A percentile compares a stretch with the other conserved stretches of the same genome.
These are phyloP conservation scores for Pollicipes pollicipes DNA, from an alignment of 1,140 invertebrate genomes.

Conservation along the genomic window DNA sequence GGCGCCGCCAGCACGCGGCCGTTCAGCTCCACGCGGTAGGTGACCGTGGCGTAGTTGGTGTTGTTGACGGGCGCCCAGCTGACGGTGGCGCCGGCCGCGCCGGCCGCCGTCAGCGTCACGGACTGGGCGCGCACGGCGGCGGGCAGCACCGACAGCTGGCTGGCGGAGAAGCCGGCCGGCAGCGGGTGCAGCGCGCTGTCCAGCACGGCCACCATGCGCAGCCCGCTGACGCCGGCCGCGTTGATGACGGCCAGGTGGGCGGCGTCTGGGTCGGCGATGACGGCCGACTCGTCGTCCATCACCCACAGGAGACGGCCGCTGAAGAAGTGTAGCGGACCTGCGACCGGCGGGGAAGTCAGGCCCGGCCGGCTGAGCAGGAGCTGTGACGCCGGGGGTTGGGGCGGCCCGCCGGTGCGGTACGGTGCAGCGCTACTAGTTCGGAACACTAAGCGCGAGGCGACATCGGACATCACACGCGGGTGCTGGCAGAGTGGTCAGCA, in stretches of 20 bases:
- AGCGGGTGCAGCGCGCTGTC: slow-evolving; percentile 44
- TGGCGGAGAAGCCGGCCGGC: slow-evolving; percentile 26
- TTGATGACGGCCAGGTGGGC: slow-evolving; percentile 53
- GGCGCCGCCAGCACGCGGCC: slow-evolving; percentile 31
- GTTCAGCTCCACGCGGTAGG: slow-evolving; percentile 59
- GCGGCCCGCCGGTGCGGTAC: too few relatives aligned
- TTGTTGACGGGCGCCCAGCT: slow-evolving; percentile 50
- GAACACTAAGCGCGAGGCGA: too few relatives aligned
- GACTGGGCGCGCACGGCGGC: slow-evolving; percentile 39
- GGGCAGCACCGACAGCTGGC: slow-evolving; percentile 41
- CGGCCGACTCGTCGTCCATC: slow-evolving; percentile 48
- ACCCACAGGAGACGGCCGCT: slow-evolving; percentile 61
- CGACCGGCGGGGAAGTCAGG: background rate
- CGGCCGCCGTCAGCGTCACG: slow-evolving; percentile 46
- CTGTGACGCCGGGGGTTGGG: too few relatives aligned
- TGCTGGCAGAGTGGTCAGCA: too few relatives aligned
- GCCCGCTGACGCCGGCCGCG: slow-evolving; percentile 37
- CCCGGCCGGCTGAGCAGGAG: slow-evolving; percentile 18
- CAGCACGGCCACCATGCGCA: slow-evolving; percentile 49
- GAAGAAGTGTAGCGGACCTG: slow-evolving; percentile 52
- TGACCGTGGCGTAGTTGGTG: slow-evolving; percentile 59
- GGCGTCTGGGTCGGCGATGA: slow-evolving; percentile 56
- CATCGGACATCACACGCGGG: too few relatives aligned
- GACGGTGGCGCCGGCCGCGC: slow-evolving; percentile 51
- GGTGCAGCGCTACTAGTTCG: too few relatives aligned